Conservation (phyloP, 2,888 invertebrate species). For the Eristalis arbustorum region DNA sequence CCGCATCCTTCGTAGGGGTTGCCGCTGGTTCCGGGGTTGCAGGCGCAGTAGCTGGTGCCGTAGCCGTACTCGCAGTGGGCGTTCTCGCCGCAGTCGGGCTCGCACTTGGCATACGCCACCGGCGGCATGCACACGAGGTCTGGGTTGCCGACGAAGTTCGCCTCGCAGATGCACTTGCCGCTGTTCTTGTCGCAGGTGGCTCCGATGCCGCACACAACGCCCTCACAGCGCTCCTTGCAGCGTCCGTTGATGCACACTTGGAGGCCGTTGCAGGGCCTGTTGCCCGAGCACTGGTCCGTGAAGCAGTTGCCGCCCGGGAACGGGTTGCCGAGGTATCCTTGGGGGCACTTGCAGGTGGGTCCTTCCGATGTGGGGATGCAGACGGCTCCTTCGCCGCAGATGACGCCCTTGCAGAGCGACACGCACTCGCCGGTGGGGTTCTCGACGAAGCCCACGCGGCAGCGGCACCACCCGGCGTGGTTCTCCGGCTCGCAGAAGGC, state of each 20-base stretch:
- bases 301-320: slow-evolving; percentile 93
- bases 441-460: slow-evolving; percentile 90
- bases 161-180: slow-evolving; percentile 92
- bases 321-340: slow-evolving; percentile 93
- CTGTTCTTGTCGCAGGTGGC: slow-evolving; percentile 90
- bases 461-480: slow-evolving; percentile 94
- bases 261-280: slow-evolving; percentile 88
- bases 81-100: slow-evolving; percentile 89
- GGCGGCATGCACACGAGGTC: slow-evolving; percentile 95
- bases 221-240: slow-evolving; percentile 93
- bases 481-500: slow-evolving; percentile 93
- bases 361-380: slow-evolving; percentile 92
- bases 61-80: slow-evolving; percentile 92
- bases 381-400: slow-evolving; percentile 91
- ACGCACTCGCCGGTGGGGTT: slow-evolving; percentile 90
- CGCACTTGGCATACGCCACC: slow-evolving; percentile 88
- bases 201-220: slow-evolving; percentile 92
- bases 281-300: slow-evolving; percentile 90
- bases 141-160: slow-evolving; percentile 93
- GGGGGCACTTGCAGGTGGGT: slow-evolving; percentile 93
- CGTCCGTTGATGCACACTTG: slow-evolving; percentile 92
- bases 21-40: slow-evolving; percentile 90
- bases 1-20: slow-evolving; percentile 93
- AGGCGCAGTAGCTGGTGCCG: slow-evolving; percentile 88
- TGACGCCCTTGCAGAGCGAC: slow-evolving; percentile 83